These are phyloP conservation scores for Meloidogyne hapla DNA, from an alignment of 1,140 invertebrate species.

Conservation along the genomic window DNA sequence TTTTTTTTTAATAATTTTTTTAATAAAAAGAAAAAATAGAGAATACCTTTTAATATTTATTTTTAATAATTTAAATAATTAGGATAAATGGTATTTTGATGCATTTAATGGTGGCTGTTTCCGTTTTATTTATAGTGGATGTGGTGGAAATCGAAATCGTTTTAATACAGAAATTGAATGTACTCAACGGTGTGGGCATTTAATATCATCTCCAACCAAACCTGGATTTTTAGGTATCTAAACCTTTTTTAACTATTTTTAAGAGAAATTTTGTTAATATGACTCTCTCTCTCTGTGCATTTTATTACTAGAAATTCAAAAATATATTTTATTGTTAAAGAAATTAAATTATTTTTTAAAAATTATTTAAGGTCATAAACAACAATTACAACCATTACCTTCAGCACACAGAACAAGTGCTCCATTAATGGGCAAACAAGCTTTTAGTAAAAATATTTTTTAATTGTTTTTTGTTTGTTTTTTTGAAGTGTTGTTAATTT, in stretches of 20 bases:
- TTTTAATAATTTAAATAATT: conserved; percentile 5
- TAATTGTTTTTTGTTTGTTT: neutral
- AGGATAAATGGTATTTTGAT: conserved; percentile 55
- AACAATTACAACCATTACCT: neutral
- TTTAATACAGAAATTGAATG: conserved; percentile 79
- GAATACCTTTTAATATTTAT: too few relatives aligned
- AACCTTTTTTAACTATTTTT: neutral
- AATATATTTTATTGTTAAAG: too few relatives aligned
- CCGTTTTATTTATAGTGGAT: conserved; percentile 73
- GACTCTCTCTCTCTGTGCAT: too few relatives aligned
- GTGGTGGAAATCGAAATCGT: conserved; percentile 81
- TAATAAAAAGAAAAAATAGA: too few relatives aligned
- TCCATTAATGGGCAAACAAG: neutral
- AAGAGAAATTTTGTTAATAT: too few relatives aligned
- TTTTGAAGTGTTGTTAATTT: neutral
- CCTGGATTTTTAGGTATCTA: conserved; percentile 32
- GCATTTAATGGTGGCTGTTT: conserved; percentile 45
- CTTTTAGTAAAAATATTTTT: conserved; percentile 12
- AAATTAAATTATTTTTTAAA: neutral
- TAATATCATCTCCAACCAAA: conserved; percentile 25
- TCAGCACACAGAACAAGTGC: neutral
- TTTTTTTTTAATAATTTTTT: neutral
- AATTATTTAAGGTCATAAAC: conserved; percentile 12
- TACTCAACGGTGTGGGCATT: conserved; percentile 72
- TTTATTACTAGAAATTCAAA: too few relatives aligned